A percentile compares a stretch with the other conserved stretches of the same genome.
These are phyloP conservation scores for Dioctria linearis DNA, from an alignment of 2,888 invertebrate genomes.

Conservation along the genomic window DNA sequence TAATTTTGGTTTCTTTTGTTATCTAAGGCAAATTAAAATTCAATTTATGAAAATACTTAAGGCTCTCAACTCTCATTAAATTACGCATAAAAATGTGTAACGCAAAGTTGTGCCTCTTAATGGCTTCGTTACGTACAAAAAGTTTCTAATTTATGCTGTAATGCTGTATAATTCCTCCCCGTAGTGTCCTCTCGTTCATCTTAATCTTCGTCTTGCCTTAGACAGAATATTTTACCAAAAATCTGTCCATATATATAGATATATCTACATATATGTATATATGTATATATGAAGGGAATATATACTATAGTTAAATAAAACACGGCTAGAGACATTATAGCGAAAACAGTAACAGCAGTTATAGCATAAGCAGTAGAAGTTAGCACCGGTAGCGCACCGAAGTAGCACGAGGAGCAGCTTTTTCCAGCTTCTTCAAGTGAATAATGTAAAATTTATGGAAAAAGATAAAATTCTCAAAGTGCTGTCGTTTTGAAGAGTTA, in stretches of 20 bases:
- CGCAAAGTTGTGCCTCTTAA: constrained; percentile 52
- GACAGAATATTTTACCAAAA: constrained; percentile 10
- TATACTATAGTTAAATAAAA: constrained; percentile 17
- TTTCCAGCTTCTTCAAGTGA: constrained; percentile 38
- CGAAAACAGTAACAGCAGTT: background rate
- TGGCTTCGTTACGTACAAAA: constrained; percentile 49
- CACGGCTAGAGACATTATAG: constrained; percentile 13
- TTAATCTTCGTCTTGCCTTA: constrained; percentile 10
- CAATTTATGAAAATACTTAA: constrained; percentile 57
- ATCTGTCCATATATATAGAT: background rate
- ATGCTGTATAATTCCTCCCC: constrained; percentile 46
- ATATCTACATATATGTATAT: constrained; percentile 19
- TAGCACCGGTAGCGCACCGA: too few species aligned
- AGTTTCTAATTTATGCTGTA: constrained; percentile 54
- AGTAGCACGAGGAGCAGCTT: background rate
- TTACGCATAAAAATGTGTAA: constrained; percentile 55
- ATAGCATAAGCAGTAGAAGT: background rate
- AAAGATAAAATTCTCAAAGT: constrained; percentile 51
- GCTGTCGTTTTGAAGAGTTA: constrained; percentile 39
- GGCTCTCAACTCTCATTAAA: constrained; percentile 56
- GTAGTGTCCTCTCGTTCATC: background rate
- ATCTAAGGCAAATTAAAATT: constrained; percentile 56
- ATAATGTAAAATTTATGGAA: constrained; percentile 53
- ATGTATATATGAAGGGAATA: background rate
- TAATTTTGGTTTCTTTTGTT: constrained; percentile 39